phyloP scores from a whole-genome alignment of 2,113 vertebrate genomes.

The Cyanocitta stelleri region DNA sequence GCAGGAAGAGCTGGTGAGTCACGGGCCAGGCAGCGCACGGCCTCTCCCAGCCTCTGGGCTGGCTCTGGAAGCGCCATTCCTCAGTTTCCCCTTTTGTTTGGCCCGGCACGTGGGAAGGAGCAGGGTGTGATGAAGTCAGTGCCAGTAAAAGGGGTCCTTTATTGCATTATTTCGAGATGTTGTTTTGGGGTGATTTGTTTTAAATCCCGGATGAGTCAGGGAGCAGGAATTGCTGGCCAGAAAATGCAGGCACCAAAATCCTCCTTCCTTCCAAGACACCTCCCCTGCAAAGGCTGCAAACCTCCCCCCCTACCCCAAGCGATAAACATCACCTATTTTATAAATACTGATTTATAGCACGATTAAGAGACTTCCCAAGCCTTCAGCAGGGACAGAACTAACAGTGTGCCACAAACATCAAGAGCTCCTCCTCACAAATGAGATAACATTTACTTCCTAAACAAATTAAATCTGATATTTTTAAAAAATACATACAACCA shows the following conservation, averaged over 20 bases:
- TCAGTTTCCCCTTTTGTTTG: constrained; percentile 17
- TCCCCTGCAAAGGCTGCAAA: not conserved
- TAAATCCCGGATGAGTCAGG: constrained; percentile 44
- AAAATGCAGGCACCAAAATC: not conserved
- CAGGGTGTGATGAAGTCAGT: constrained; percentile 44
- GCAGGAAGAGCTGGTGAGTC: fast-evolving
- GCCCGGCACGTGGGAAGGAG: constrained; percentile 62
- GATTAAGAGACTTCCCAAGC: not conserved
- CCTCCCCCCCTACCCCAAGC: not conserved
- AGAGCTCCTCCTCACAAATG: not conserved
- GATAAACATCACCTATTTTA: not conserved
- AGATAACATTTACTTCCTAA: constrained; percentile 10
- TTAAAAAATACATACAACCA: not conserved
- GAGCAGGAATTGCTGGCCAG: constrained; percentile 17
- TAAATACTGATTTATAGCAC: not conserved
- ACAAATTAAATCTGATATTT: constrained; percentile 23
- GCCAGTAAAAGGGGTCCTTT: constrained; percentile 55
- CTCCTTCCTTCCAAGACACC: not conserved
- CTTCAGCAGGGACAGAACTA: not conserved
- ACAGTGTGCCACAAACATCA: not conserved
- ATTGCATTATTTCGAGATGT: not conserved
- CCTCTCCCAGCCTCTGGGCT: not conserved
- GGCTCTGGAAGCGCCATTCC: not conserved
- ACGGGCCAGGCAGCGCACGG: fast-evolving
- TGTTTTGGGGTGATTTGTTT: not conserved